Evolutionary conservation across 2,113 vertebrate species (phyloP), one percentile per base, ranked within the genome.

Genomic region (Miniopterus natalensis): DNA sequence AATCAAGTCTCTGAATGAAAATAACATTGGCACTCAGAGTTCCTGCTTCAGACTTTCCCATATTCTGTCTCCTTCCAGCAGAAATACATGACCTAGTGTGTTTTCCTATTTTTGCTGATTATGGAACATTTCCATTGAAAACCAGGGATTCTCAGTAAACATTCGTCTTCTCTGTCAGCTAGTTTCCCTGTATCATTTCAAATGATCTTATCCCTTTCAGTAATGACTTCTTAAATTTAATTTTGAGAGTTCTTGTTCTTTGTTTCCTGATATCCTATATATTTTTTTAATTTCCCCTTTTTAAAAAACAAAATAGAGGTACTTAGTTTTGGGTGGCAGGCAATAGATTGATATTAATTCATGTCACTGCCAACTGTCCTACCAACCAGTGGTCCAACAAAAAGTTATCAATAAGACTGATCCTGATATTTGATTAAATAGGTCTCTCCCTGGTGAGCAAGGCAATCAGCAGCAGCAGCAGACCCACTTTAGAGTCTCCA

Each of bases 401-500:
- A 95, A 94, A 61, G 36, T 90, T 78, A 95, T 70, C 49, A 81
- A 2, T 36, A 84, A 81, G 25, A 63, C 61, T 29, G 23, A 95
- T 93, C 14, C 49, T 92, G 45, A 73, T 93, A 68, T 21, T 81
- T 93, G 89, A 96, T 93, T 88, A 90, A 36, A 86, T 77, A 81
- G 78, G 68, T 66, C 51, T 87, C 70, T 96, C 77, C 84, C 71
- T 88, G 21, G 25, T 29, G 55, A 95, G 75, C n/a, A 84, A 87
- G 74, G 70, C 49, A 66, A 91, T 21, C 40, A 31, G 63, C 59
- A 95, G 59, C 59, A 95, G 59, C 45, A 47, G 84, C 68, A 96
- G 75, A 94, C 40, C 55, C 63, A 93, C 84, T 94, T 91, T n/a
- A 80, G 80, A 88, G 65, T 96, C 86, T 92, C 94, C 84, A 15